Percentiles rank a stretch among this genome's conserved stretches.
phyloP scores from a whole-genome alignment of 35 echinoderm and acorn worm species.

The Chiridota heheva region DNA sequence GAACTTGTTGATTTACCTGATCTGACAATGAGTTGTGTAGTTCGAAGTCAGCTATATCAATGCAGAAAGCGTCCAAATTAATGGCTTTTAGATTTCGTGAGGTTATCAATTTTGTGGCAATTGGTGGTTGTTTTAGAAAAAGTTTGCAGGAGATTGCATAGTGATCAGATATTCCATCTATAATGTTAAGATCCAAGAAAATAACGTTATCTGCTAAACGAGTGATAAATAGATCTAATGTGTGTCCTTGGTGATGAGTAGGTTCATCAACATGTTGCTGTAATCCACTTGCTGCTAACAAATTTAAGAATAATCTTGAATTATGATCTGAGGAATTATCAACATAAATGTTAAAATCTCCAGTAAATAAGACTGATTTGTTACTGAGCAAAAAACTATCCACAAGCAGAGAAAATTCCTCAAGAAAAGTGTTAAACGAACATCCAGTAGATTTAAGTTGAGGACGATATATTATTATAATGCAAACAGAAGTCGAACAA shows the following conservation, averaged over 20 bases:
- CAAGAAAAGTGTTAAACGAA: not conserved
- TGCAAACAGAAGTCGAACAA: conserved; percentile 10
- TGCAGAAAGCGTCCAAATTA: conserved; percentile 3
- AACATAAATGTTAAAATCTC: conserved; percentile 15
- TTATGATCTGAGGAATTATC: not conserved
- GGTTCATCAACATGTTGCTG: conserved; percentile 2
- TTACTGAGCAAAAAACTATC: not conserved
- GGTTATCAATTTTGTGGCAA: conserved; percentile 23
- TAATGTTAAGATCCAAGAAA: not conserved
- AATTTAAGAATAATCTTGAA: not conserved
- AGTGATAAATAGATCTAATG: conserved; percentile 15
- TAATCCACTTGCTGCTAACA: not conserved
- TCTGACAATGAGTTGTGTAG: not conserved
- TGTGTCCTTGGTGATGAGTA: conserved; percentile 1
- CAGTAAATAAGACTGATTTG: not conserved
- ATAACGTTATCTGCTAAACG: conserved; percentile 3
- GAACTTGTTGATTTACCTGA: conserved; percentile 27
- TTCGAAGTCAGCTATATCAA: conserved; percentile 9
- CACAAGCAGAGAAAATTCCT: not conserved
- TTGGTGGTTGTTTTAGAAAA: conserved; percentile 13
- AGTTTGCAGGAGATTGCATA: conserved; percentile 26
- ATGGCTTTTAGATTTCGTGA: conserved; percentile 35
- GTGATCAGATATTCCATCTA: conserved; percentile 29
- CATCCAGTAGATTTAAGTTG: not conserved
- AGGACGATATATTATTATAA: conserved; percentile 32